Percentiles rank a stretch among this genome's conserved stretches.
These are phyloP conservation scores for Perizoma affinitatum DNA, from an alignment of 2,888 invertebrate species.

Conservation along the genomic window DNA sequence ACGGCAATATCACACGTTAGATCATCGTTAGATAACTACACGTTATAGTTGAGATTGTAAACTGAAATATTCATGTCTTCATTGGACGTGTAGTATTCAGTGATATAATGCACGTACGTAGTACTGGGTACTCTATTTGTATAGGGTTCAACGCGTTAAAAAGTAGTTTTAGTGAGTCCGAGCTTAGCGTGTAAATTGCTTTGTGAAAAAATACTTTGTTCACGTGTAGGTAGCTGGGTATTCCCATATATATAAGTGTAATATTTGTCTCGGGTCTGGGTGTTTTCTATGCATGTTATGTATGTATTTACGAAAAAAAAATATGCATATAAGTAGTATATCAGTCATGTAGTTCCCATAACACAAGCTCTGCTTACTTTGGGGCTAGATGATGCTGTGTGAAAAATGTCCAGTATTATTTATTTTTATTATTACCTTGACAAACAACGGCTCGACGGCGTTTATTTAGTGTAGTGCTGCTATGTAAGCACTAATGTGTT, in stretches of 20 bases:
- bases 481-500: conserved; percentile 10
- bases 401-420: no score
- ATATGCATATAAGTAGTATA: no score
- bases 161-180: conserved; percentile 36
- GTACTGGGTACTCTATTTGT: conserved; percentile 22
- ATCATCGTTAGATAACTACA: conserved; percentile 38
- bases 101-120: conserved; percentile 30
- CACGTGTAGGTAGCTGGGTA: not conserved
- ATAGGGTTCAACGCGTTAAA: conserved; percentile 42
- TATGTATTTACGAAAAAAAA: no score
- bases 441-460: conserved; percentile 15
- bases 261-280: no score
- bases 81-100: conserved; percentile 32
- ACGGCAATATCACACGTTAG: conserved; percentile 47
- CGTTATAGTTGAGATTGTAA: conserved; percentile 31
- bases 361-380: no score
- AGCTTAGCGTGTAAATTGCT: conserved; percentile 21
- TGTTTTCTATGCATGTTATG: no score
- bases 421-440: conserved; percentile 11
- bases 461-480: conserved; percentile 19
- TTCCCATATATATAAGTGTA: conserved; percentile 2
- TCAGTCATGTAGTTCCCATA: no score
- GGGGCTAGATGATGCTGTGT: no score
- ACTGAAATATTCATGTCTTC: conserved; percentile 45
- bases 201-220: conserved; percentile 22